phyloP scores from a whole-genome alignment of 2,113 vertebrate genomes.

The Anolis carolinensis region DNA sequence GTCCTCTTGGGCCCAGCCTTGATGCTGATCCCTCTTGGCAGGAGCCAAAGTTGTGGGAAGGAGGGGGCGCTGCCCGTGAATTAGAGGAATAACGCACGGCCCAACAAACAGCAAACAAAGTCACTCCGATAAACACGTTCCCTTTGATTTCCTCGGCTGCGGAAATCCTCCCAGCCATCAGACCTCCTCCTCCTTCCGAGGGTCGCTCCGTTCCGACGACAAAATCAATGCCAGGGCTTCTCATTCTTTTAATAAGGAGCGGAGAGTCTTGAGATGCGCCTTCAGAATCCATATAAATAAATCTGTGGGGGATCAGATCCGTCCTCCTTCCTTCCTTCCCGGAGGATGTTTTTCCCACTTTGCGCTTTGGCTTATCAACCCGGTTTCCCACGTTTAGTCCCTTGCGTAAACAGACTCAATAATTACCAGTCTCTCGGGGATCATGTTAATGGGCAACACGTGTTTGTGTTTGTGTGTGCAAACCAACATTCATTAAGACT shows the following conservation, averaged over 20 bases:
- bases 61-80: slow-evolving; percentile 56
- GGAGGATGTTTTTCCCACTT: slow-evolving; percentile 27
- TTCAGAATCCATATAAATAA: slow-evolving; percentile 60
- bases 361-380: slow-evolving; percentile 12
- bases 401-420: accelerated
- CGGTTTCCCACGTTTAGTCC: background rate
- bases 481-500: background rate
- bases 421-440: accelerated
- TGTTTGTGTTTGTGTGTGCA: too few species aligned
- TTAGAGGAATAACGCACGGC: slow-evolving; percentile 68
- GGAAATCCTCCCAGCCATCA: slow-evolving; percentile 51
- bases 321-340: background rate
- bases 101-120: slow-evolving; percentile 60
- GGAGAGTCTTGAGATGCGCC: slow-evolving; percentile 49
- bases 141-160: slow-evolving; percentile 57
- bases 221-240: slow-evolving; percentile 64
- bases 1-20: background rate
- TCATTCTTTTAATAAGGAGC: slow-evolving; percentile 68
- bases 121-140: slow-evolving; percentile 62
- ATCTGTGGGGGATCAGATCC: background rate
- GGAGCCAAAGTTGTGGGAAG: slow-evolving; percentile 56
- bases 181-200: background rate
- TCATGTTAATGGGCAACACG: background rate
- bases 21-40: slow-evolving; percentile 71
- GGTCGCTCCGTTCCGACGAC: slow-evolving; percentile 27